Conservation (phyloP, 2,797 vertebrate genomes). For the Arrhamphus sclerolepis region DNA sequence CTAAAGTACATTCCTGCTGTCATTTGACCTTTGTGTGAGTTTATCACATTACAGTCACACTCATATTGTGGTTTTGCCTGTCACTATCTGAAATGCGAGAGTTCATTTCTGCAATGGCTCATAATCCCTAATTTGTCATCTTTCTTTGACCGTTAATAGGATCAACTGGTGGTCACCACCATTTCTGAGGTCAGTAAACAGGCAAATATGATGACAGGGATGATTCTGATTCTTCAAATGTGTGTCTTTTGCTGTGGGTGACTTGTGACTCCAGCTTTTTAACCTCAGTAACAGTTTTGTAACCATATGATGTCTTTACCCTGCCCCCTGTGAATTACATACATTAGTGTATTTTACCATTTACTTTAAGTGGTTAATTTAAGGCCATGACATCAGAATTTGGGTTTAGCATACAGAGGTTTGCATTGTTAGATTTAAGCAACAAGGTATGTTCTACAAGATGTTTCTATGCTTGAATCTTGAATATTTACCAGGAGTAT, state of each 20-base stretch:
- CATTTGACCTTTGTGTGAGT: conserved; percentile 61
- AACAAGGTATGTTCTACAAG: too few relatives aligned
- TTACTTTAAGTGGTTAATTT: not conserved
- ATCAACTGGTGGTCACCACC: not conserved
- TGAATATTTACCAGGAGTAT: too few relatives aligned
- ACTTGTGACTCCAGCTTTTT: not conserved
- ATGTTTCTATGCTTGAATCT: too few relatives aligned
- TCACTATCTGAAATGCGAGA: conserved; percentile 10
- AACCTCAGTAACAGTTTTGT: too few relatives aligned
- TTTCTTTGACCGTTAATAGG: conserved; percentile 5
- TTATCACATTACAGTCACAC: conserved; percentile 44
- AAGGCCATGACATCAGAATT: too few relatives aligned
- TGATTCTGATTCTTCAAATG: not conserved
- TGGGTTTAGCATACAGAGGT: too few relatives aligned
- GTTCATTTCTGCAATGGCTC: conserved; percentile 4
- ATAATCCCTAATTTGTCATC: conserved; percentile 5
- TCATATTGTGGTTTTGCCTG: conserved; percentile 23
- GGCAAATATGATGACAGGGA: not conserved
- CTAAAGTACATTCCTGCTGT: conserved; percentile 60
- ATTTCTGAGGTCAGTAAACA: not conserved
- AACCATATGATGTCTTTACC: too few relatives aligned
- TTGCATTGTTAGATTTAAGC: too few relatives aligned
- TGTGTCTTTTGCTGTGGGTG: not conserved
- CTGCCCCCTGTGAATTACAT: not conserved
- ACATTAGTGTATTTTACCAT: not conserved